Percentiles rank a stretch among this genome's conserved stretches.
Conservation (phyloP, 2,797 vertebrate genomes). For the Pristis pectinata region DNA sequence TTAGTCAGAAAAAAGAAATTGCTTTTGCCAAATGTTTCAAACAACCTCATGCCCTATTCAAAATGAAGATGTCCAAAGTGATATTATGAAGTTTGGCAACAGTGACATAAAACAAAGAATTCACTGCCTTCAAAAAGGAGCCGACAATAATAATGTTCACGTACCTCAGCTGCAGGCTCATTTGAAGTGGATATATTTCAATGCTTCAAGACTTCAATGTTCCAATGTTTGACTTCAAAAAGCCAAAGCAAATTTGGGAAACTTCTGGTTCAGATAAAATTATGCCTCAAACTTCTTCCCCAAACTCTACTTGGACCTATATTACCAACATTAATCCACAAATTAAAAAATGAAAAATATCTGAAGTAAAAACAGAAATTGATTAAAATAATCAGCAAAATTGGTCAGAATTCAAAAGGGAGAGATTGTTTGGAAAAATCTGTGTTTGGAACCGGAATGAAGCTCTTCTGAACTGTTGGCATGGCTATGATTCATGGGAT, state of each 20-base stretch:
- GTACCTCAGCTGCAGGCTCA: too few species aligned
- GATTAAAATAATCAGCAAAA: neutral
- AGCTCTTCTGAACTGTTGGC: neutral
- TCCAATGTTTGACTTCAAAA: neutral
- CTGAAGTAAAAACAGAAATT: neutral
- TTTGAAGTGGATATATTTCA: neutral
- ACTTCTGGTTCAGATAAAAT: neutral
- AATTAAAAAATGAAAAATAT: neutral
- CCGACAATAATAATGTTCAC: neutral
- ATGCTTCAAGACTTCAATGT: neutral
- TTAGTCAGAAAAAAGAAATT: neutral
- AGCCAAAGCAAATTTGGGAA: neutral
- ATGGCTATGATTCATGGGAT: neutral
- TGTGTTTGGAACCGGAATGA: neutral
- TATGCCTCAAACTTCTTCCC: neutral
- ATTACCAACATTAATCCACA: neutral
- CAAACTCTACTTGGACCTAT: neutral
- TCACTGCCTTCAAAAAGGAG: neutral
- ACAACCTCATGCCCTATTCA: neutral
- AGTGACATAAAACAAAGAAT: neutral
- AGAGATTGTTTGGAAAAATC: neutral
- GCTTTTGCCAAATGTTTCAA: neutral
- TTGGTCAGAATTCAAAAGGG: neutral
- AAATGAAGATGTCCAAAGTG: neutral
- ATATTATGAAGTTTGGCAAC: neutral